Evolutionary conservation across 2,113 vertebrate species (phyloP), one percentile per base, ranked within the genome.

Genomic region (Tor tambroides): DNA sequence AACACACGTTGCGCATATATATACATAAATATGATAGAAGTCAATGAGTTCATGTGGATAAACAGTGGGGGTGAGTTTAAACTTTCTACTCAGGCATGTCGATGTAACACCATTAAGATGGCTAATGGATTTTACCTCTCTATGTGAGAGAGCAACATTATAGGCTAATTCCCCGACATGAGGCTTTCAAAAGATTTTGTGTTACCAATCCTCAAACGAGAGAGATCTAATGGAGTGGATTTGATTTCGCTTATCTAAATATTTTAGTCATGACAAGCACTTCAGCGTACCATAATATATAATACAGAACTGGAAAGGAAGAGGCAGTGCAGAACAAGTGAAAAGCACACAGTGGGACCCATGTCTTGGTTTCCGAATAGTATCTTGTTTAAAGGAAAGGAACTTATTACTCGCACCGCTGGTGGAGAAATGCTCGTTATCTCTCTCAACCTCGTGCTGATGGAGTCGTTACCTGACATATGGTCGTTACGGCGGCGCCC

Each of bases 401-500:
- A 88, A 86, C 84, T 87, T 85, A 88, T 90, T 46, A 74, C 12
- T n/a, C 12, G 83, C 49, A 38, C 82, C 23, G 2, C 83, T 74
- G 79, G 81, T 43, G 85, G 89, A 87, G 91, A 90, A 87, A 91
- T 85, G 72, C 61, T 90, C 83, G 86, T 93, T 93, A 91, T 94
- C 92, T 92, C 88, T 46, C 84, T 93, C 85, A 63, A 80, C 79
- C 91, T 86, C 90, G 91, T 90, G 89, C 80, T 90, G 87, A 93
- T 91, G 88, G 92, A 93, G 93, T 89, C 65, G 89, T 93, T 93
- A 95, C 95, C 95, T 95, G 95, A 90, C 94, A 92, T 92, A 95
- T 94, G 91, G 93, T 90, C 80, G 43, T 95, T 91, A 95, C 95
- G 54, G 93, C 91, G 19, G 92, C 93, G 80, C 90, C 90, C 91